phyloP scores from a whole-genome alignment of 2,797 vertebrate species.

The Liparis tanakae region DNA sequence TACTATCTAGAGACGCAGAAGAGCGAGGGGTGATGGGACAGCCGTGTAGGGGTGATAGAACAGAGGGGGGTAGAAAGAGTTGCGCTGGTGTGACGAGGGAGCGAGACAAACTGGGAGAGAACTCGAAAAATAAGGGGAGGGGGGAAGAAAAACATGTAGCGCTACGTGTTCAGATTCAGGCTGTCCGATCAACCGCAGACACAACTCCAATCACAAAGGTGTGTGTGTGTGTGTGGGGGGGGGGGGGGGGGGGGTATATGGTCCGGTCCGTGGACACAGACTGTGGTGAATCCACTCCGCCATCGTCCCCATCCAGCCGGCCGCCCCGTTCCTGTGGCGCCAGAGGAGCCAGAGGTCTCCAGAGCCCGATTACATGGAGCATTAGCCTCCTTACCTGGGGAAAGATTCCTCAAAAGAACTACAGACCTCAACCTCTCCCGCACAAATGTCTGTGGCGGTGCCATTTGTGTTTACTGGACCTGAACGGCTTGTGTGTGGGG shows the following conservation, averaged over 20 bases:
- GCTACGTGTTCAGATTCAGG: constrained; percentile 37
- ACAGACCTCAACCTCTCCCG: constrained; percentile 39
- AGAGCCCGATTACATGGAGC: constrained; percentile 52
- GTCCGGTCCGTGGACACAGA: constrained; percentile 36
- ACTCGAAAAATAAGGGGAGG: constrained; percentile 30
- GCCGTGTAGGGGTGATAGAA: constrained; percentile 22
- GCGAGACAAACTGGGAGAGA: constrained; percentile 20
- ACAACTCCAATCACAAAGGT: constrained; percentile 36
- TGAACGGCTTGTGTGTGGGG: no score
- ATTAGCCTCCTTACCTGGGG: constrained; percentile 53
- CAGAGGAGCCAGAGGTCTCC: constrained; percentile 52
- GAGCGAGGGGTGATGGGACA: constrained; percentile 11
- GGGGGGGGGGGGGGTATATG: constrained; percentile 5
- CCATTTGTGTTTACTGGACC: constrained; percentile 44
- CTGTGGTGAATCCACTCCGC: constrained; percentile 50
- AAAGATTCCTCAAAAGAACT: constrained; percentile 40
- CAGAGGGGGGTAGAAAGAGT: constrained; percentile 4
- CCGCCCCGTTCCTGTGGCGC: constrained; percentile 55
- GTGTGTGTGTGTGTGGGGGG: not conserved
- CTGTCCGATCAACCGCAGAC: constrained; percentile 38
- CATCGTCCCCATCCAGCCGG: constrained; percentile 46
- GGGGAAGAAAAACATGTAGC: constrained; percentile 47
- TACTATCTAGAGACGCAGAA: constrained; percentile 18
- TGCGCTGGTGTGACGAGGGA: constrained; percentile 7
- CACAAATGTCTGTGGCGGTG: constrained; percentile 34